These are phyloP conservation scores for Triplophysa yarkandensis DNA, from an alignment of 2,797 vertebrate genomes.

Conservation along the genomic window DNA sequence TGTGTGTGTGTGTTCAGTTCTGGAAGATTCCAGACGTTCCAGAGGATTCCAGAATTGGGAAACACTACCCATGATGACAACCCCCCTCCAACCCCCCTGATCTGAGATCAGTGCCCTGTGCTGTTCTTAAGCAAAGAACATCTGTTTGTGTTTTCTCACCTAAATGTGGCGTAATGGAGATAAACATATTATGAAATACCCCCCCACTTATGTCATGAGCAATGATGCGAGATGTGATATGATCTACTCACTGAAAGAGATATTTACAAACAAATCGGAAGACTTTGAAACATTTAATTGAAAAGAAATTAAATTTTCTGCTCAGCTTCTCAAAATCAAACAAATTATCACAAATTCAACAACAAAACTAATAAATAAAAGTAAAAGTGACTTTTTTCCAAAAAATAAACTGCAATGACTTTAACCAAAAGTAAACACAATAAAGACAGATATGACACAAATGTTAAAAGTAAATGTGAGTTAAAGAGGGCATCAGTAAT, in stretches of 20 bases:
- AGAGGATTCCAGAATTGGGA: not conserved
- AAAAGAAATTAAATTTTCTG: not conserved
- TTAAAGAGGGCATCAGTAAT: too few relatives aligned
- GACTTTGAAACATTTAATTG: not conserved
- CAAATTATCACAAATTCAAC: not conserved
- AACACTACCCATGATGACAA: not conserved
- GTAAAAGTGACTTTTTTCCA: not conserved
- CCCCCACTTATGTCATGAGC: not conserved
- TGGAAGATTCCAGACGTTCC: not conserved
- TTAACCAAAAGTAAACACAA: not conserved
- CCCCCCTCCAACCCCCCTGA: not conserved
- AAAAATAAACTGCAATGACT: not conserved
- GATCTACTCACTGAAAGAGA: not conserved
- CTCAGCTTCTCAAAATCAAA: not conserved
- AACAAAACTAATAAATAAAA: not conserved
- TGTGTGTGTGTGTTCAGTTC: not conserved
- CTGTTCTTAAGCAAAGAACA: conserved; percentile 8
- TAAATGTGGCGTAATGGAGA: not conserved
- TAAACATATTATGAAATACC: conserved; percentile 21
- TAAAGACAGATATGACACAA: not conserved
- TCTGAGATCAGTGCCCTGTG: conserved; percentile 6
- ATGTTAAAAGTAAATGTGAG: not conserved
- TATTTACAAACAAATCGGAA: not conserved
- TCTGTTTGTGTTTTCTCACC: conserved; percentile 16
- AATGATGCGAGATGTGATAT: not conserved